These are phyloP conservation scores for Liparis tanakae DNA, from an alignment of 2,797 vertebrate genomes.

Conservation along the genomic window DNA sequence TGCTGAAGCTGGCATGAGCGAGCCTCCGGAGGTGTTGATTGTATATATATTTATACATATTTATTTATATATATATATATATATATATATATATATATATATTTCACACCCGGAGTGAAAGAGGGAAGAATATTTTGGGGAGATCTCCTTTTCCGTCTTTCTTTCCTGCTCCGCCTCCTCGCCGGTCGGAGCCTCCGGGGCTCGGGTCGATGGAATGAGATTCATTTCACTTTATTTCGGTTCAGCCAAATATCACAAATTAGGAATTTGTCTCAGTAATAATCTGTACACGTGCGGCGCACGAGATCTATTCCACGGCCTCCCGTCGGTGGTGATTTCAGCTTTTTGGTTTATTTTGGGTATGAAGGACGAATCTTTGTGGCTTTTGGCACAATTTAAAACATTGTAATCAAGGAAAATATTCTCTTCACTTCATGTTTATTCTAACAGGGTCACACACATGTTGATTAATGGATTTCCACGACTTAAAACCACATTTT, in stretches of 20 bases:
- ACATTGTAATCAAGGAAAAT: conserved; percentile 17
- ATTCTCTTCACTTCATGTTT: conserved; percentile 38
- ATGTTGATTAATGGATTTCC: too few relatives aligned
- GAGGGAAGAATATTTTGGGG: conserved; percentile 45
- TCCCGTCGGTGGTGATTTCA: too few relatives aligned
- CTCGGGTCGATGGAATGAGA: conserved; percentile 71
- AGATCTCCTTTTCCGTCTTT: conserved; percentile 14
- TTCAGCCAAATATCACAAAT: too few relatives aligned
- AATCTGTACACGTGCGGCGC: too few relatives aligned
- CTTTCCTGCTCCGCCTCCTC: too few relatives aligned
- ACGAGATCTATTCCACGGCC: too few relatives aligned
- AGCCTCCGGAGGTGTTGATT: conserved; percentile 72
- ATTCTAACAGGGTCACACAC: too few relatives aligned
- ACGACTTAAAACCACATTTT: too few relatives aligned
- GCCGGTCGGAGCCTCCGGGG: too few relatives aligned
- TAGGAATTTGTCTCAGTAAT: too few relatives aligned
- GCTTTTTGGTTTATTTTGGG: conserved; percentile 52
- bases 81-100: too few relatives aligned
- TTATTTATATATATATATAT: conserved; percentile 15
- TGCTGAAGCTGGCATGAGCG: conserved; percentile 52
- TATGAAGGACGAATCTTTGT: conserved; percentile 26
- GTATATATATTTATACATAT: not conserved
- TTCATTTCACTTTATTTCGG: too few relatives aligned
- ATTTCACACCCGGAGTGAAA: conserved; percentile 69
- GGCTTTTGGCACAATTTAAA: conserved; percentile 11